Conservation (phyloP, 2,113 vertebrate genomes). For the Dicaeum eximium region DNA sequence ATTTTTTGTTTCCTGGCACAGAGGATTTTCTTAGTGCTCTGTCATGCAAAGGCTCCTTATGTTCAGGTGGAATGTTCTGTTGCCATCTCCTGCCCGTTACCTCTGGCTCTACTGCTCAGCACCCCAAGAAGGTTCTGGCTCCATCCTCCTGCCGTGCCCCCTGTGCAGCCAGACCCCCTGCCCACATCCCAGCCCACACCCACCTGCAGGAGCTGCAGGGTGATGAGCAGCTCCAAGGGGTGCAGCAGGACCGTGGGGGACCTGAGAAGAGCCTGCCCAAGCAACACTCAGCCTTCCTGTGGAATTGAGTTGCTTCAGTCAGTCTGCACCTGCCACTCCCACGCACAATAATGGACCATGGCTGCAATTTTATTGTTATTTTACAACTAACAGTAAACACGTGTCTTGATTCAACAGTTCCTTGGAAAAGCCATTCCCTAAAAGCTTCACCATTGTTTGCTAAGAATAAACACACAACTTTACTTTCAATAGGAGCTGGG, state of each 20-base stretch:
- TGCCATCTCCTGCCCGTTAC: not conserved
- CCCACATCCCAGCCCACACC: not conserved
- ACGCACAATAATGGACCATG: rapidly evolving
- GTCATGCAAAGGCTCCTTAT: not conserved
- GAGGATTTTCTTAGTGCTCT: not conserved
- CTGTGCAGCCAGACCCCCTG: rapidly evolving
- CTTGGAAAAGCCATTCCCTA: not conserved
- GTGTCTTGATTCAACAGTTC: not conserved
- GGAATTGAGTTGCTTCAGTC: not conserved
- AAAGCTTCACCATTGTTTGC: rapidly evolving
- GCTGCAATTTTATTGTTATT: not conserved
- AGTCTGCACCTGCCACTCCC: not conserved
- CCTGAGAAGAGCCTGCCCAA: not conserved
- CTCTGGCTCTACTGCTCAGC: not conserved
- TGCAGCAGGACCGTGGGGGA: not conserved
- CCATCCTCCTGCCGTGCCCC: not conserved
- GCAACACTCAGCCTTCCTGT: not conserved
- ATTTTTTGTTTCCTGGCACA: not conserved
- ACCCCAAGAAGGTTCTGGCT: rapidly evolving
- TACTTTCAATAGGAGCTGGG: not conserved
- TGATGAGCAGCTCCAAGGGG: not conserved
- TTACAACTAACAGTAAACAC: not conserved
- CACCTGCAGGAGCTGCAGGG: not conserved
- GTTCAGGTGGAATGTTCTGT: not conserved
- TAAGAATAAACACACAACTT: not conserved